Conservation (phyloP, 2,113 vertebrate genomes). For the Calypte anna region DNA sequence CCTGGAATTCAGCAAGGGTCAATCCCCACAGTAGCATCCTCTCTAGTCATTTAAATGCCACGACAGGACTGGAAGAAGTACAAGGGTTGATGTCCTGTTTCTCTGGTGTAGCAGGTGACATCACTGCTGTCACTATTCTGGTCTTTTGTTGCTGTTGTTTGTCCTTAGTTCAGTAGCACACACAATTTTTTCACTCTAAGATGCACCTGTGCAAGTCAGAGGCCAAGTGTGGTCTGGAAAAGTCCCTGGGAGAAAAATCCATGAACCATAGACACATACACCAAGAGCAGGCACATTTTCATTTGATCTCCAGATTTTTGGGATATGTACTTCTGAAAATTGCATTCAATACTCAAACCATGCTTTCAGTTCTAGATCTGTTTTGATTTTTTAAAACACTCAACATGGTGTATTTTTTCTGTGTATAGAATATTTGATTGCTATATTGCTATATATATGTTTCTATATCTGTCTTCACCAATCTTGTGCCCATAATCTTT, state of each 20-base stretch:
- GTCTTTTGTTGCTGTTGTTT: neutral
- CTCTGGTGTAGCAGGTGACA: conserved; percentile 3
- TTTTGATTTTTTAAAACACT: neutral
- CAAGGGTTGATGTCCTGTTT: neutral
- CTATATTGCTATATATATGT: neutral
- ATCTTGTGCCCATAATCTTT: neutral
- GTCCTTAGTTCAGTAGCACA: neutral
- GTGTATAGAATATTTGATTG: neutral
- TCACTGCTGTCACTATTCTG: neutral
- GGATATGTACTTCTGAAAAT: neutral
- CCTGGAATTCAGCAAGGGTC: neutral
- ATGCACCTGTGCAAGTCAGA: conserved; percentile 6
- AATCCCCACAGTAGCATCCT: neutral
- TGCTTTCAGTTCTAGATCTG: neutral
- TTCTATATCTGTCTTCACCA: neutral
- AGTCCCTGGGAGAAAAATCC: conserved; percentile 1
- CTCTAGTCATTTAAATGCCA: neutral
- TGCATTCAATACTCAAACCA: neutral
- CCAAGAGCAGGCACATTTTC: neutral
- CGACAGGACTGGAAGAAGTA: neutral
- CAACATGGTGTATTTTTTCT: neutral
- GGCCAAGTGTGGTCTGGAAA: conserved; percentile 22
- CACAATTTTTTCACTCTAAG: conserved; percentile 15
- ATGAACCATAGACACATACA: neutral
- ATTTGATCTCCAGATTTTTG: neutral